These are phyloP conservation scores for Labrus mixtus DNA, from an alignment of 2,113 vertebrate species.

Conservation along the genomic window DNA sequence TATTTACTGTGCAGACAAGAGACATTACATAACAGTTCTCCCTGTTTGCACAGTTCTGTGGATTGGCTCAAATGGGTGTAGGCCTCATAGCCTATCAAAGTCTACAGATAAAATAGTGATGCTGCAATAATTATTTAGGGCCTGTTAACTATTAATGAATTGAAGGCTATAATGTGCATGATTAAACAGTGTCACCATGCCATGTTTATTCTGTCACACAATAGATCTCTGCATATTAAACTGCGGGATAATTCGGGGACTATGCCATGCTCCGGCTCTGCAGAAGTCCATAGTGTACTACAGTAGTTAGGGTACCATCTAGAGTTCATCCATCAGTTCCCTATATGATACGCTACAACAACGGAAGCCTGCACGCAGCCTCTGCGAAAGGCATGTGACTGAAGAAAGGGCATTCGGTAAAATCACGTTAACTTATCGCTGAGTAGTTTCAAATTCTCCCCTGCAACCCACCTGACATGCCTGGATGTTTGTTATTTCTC, in stretches of 20 bases:
- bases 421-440: conserved; percentile 59
- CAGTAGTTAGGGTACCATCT: conserved; percentile 53
- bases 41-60: too few species aligned
- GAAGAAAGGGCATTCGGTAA: conserved; percentile 50
- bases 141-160: not conserved
- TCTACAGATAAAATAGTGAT: conserved; percentile 1
- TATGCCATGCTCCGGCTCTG: conserved; percentile 53
- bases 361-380: conserved; percentile 32
- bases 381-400: conserved; percentile 69
- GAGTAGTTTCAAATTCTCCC: conserved; percentile 52
- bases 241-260: conserved; percentile 12
- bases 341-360: conserved; percentile 44
- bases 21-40: too few species aligned
- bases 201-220: too few species aligned
- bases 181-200: not conserved
- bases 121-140: conserved; percentile 5
- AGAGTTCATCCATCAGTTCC: conserved; percentile 53
- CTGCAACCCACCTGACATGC: conserved; percentile 54
- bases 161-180: not conserved
- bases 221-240: conserved; percentile 21
- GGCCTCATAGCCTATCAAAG: not conserved
- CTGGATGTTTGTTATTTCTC: conserved; percentile 55
- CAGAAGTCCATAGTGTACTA: conserved; percentile 57
- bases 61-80: not conserved
- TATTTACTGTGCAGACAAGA: not conserved